phyloP scores from a whole-genome alignment of 2,888 invertebrate species.

The Limnephilus auricula region DNA sequence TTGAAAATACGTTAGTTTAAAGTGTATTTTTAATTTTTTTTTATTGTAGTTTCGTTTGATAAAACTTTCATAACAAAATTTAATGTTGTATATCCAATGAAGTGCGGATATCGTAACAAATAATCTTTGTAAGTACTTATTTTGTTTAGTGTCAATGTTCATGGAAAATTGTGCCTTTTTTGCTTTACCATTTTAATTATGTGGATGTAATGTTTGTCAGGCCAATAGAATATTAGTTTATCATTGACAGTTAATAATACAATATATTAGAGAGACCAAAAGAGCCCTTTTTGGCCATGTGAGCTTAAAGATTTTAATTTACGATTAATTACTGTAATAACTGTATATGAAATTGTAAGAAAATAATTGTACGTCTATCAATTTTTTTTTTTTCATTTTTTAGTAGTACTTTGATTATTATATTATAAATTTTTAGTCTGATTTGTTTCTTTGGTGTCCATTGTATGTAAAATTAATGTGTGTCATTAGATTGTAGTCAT shows the following conservation, averaged over 20 bases:
- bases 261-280: constrained; percentile 47
- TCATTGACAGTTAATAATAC: neutral
- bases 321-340: constrained; percentile 5
- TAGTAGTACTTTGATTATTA: neutral
- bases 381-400: neutral
- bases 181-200: constrained; percentile 49
- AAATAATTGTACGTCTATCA: neutral
- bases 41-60: neutral
- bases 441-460: neutral
- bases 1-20: neutral
- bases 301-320: constrained; percentile 51
- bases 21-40: neutral
- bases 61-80: neutral
- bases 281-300: constrained; percentile 55
- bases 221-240: constrained; percentile 16
- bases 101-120: neutral
- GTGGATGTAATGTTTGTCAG: constrained; percentile 17
- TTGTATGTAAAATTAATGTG: neutral
- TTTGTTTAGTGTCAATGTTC: constrained; percentile 22
- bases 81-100: neutral
- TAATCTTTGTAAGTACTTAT: constrained; percentile 2
- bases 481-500: neutral
- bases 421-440: neutral
- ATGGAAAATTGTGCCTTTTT: constrained; percentile 52
- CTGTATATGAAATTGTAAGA: constrained; percentile 13